Evolutionary conservation across 2,888 invertebrate species (phyloP), one percentile per base, ranked within the genome.

Genomic region (Caenorhabditis sinica): DNA sequence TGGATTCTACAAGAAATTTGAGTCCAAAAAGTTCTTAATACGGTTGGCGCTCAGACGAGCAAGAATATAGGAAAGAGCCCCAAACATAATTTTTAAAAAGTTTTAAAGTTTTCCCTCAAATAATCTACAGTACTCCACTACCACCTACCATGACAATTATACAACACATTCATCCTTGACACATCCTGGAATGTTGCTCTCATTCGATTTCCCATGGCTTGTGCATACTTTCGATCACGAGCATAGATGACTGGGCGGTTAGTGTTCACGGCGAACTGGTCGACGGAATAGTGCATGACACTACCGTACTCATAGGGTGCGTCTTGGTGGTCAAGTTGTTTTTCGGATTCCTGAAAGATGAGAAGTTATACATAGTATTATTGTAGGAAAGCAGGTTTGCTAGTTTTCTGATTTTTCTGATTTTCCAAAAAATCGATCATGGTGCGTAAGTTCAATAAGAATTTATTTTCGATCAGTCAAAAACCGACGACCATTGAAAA

Each of bases 221-320:
- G 81, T 0, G 82, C 83, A 45, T 74, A 82, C 20, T 85, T 80
- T 9, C 60, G 58, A 45, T 87, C 82, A 25, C 71, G 68, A 0
- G 89, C 85, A 25, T 85, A 81, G 51, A 89, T 83, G 9, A 86
- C 87, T 1, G 87, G 82, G 1, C 72, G 65, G 25, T 86, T 73
- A 25, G 82, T 63, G 65, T 86, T 79, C 28, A 53, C 51, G 1
- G 87, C 86, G 56, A 87, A 86, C 25, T 85, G 84, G 45, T 85
- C 85, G 11, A 83, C 79, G 0, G 80, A 82, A 58, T 89, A 89
- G 60, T 89, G 89, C 89, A 89, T 89, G 0, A 87, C 86, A 58
- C 86, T 86, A n/a, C 88, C 88, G 58, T 87, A 86, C 63, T 89
- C 89, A 60, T 89, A 89, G 0, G 74, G 58, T 15, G 85, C 74